These are phyloP conservation scores for Apodemia mormo DNA, from an alignment of 2,888 invertebrate genomes.

Conservation along the genomic window DNA sequence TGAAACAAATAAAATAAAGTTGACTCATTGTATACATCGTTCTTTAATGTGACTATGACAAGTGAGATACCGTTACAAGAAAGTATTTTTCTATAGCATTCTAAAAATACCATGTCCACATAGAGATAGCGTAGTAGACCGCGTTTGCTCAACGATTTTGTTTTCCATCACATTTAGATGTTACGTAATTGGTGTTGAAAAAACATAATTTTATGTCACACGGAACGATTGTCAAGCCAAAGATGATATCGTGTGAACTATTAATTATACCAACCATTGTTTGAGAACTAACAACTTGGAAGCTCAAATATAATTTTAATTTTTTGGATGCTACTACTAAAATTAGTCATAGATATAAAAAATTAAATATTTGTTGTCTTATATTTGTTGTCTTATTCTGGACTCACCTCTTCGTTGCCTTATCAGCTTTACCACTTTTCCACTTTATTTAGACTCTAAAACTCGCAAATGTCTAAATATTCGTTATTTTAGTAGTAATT, in stretches of 20 bases:
- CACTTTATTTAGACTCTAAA: no score
- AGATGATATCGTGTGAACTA: constrained; percentile 72
- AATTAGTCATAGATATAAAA: constrained; percentile 8
- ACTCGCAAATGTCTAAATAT: no score
- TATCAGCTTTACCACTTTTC: no score
- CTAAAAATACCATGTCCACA: constrained; percentile 43
- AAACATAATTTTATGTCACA: constrained; percentile 67
- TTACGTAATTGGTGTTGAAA: constrained; percentile 68
- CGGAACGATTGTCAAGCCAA: constrained; percentile 45
- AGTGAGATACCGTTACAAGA: no score
- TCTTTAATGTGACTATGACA: no score
- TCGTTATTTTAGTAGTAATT: no score
- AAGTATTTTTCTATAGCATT: no score
- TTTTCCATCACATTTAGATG: constrained; percentile 61
- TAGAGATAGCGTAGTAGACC: constrained; percentile 40
- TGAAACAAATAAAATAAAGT: no score
- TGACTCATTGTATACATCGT: no score
- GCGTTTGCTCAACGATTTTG: constrained; percentile 50
- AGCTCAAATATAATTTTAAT: constrained; percentile 53
- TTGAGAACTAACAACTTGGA: constrained; percentile 59
- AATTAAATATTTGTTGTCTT: not conserved
- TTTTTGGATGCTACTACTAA: not conserved
- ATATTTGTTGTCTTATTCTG: no score
- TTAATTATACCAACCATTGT: constrained; percentile 67
- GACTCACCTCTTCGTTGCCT: no score